Percentiles rank a stretch among this genome's conserved stretches.
phyloP scores from a whole-genome alignment of 2,888 invertebrate genomes.

The Alentia gelatinosa region DNA sequence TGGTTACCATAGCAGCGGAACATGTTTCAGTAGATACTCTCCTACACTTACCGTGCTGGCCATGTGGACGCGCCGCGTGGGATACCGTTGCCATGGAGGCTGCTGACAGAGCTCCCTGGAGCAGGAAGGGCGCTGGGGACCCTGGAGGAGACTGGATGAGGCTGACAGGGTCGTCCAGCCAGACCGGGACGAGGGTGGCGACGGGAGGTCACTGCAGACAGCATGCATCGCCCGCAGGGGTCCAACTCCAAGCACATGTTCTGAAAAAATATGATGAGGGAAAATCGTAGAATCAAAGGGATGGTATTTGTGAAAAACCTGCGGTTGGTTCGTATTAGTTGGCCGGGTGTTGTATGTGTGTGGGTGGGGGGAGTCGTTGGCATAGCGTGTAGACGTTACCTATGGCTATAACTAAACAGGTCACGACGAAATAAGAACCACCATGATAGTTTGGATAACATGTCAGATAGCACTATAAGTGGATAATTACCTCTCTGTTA shows the following conservation, averaged over 20 bases:
- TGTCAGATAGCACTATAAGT: background rate
- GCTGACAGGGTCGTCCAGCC: background rate
- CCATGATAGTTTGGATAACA: constrained; percentile 1
- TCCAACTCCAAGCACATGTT: no score
- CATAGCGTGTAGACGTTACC: background rate
- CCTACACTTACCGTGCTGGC: background rate
- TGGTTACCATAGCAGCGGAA: background rate
- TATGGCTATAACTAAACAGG: background rate
- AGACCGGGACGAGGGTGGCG: background rate
- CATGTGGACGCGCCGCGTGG: background rate
- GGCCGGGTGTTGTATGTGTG: no score
- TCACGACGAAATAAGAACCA: background rate
- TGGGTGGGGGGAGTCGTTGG: background rate
- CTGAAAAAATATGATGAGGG: no score
- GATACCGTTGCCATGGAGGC: background rate
- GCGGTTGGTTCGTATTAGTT: no score
- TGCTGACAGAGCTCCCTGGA: background rate
- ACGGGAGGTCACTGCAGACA: background rate
- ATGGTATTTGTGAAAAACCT: no score
- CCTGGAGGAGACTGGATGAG: background rate
- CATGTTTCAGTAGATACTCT: background rate
- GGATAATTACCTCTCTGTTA: constrained; percentile 20
- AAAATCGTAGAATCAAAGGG: no score
- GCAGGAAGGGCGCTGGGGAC: background rate
- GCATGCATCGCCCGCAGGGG: no score